Evolutionary conservation across 2,113 vertebrate genomes (phyloP).

Genomic region (Himantopus leucocephalus): DNA sequence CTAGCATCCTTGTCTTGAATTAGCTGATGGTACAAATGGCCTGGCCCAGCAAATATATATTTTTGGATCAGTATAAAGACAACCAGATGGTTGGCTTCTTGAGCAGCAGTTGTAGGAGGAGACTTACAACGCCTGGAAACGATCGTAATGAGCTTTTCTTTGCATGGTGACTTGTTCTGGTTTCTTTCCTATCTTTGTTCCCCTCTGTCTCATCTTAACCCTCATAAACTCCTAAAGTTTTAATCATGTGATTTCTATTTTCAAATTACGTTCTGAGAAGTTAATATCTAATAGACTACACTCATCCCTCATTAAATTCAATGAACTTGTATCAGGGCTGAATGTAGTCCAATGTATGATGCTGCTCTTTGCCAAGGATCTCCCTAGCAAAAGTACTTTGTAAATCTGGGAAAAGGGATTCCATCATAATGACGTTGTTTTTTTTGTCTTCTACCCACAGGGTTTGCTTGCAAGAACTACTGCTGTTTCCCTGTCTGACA

Average conservation of each 20-base stretch:
- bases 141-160: not conserved
- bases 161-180: not conserved
- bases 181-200: not conserved
- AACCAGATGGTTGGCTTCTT: not conserved
- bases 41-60: not conserved
- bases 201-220: not conserved
- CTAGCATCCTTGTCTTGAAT: not conserved
- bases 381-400: not conserved
- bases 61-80: not conserved
- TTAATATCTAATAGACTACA: not conserved
- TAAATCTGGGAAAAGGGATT: not conserved
- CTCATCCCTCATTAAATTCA: not conserved
- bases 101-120: not conserved
- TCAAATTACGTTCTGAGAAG: not conserved
- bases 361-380: not conserved
- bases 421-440: not conserved
- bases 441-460: not conserved
- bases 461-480: not conserved
- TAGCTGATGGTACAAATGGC: not conserved
- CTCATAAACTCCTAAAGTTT: not conserved
- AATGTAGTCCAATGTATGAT: not conserved
- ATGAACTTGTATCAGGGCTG: not conserved
- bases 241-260: not conserved
- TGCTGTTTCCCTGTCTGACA: not conserved
- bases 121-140: not conserved